A percentile compares a stretch with the other conserved stretches of the same genome.
phyloP scores from a whole-genome alignment of 2,113 vertebrate genomes.

The Poeciliopsis turrubarensis region DNA sequence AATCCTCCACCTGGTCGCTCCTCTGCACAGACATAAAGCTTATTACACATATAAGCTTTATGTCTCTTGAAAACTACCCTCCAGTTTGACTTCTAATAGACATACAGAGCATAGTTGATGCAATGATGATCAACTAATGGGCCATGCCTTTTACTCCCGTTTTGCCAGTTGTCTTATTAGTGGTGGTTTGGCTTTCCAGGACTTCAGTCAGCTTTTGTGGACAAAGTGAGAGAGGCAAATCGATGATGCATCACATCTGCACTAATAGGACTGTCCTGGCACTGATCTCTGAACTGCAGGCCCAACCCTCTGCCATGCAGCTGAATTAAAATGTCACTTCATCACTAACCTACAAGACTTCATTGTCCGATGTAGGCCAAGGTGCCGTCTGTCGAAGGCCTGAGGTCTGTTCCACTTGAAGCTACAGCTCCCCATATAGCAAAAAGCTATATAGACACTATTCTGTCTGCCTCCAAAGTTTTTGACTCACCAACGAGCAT shows the following conservation, averaged over 20 bases:
- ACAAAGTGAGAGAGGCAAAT: constrained; percentile 2
- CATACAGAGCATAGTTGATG: neutral
- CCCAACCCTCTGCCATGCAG: constrained; percentile 2
- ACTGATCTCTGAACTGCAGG: neutral
- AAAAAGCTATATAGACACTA: neutral
- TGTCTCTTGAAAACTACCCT: neutral
- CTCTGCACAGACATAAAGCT: neutral
- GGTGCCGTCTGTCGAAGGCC: neutral
- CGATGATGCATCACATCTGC: constrained; percentile 1
- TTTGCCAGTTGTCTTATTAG: neutral
- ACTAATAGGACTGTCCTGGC: constrained; percentile 7
- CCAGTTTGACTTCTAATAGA: neutral
- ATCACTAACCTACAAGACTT: neutral
- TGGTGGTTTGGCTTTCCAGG: neutral
- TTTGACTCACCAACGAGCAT: neutral
- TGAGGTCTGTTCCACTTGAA: neutral
- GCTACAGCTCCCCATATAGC: neutral
- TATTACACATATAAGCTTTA: neutral
- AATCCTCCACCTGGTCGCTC: neutral
- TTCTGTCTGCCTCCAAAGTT: neutral
- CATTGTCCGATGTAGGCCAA: neutral
- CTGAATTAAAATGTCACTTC: neutral
- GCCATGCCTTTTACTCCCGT: neutral
- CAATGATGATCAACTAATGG: neutral
- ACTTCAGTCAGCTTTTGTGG: neutral